These are phyloP conservation scores for Ptychochromis oligacanthus DNA, from an alignment of 2,113 vertebrate genomes.

Conservation along the genomic window DNA sequence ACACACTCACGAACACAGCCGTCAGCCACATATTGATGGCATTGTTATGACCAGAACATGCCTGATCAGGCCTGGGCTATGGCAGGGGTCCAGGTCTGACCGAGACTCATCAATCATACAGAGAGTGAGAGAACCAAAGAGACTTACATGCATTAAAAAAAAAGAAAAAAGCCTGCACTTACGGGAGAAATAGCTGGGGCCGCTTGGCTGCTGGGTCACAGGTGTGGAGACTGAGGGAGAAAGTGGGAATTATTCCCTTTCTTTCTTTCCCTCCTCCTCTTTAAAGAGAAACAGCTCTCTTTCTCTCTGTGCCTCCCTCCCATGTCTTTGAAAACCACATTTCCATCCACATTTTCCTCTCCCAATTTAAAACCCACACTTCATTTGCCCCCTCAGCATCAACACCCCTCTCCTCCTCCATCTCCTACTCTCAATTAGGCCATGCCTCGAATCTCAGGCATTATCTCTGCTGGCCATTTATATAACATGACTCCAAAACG, in stretches of 20 bases:
- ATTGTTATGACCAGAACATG: conserved; percentile 79
- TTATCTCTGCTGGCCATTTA: conserved; percentile 76
- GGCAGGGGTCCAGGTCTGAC: conserved; percentile 69
- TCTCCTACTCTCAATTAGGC: conserved; percentile 75
- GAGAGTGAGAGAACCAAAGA: conserved; percentile 49
- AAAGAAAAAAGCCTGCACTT: neutral
- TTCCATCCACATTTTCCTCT: conserved; percentile 72
- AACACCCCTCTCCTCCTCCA: conserved; percentile 59
- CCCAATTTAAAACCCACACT: conserved; percentile 73
- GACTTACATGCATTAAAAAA: conserved; percentile 28
- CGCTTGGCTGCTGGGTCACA: conserved; percentile 72
- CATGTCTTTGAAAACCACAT: conserved; percentile 67
- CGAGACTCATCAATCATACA: conserved; percentile 76
- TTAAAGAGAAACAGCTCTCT: conserved; percentile 61
- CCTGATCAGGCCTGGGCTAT: conserved; percentile 67
- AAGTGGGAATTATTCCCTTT: conserved; percentile 71
- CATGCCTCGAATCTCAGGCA: conserved; percentile 68
- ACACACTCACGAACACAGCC: conserved; percentile 11
- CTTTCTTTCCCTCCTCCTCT: conserved; percentile 37
- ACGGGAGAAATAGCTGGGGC: conserved; percentile 37
- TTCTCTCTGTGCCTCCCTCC: conserved; percentile 23
- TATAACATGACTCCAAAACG: conserved; percentile 77
- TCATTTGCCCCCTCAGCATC: conserved; percentile 58
- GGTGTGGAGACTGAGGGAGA: conserved; percentile 68
- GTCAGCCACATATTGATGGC: conserved; percentile 76